A percentile compares a stretch with the other conserved stretches of the same genome.
phyloP scores from a whole-genome alignment of 1,140 invertebrate species.

The Centruroides sculpturatus region DNA sequence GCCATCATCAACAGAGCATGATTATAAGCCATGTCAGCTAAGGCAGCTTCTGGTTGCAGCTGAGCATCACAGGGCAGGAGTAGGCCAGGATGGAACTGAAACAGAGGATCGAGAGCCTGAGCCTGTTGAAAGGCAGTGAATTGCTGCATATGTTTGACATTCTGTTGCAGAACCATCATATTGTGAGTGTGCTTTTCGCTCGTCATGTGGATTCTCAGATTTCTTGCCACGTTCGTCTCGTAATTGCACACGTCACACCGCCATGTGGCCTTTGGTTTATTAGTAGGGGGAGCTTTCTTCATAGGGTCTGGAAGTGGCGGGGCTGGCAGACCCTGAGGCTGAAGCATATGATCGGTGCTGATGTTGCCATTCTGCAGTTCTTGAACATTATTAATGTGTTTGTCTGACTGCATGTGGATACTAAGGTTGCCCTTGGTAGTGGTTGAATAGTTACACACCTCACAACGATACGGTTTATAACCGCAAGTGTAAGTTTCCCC shows the following conservation, averaged over 20 bases:
- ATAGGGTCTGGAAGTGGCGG: constrained; percentile 3
- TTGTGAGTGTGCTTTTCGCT: constrained; percentile 98
- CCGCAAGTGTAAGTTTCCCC: constrained; percentile 99
- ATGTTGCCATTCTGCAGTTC: constrained; percentile 61
- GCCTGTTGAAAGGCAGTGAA: constrained; percentile 31
- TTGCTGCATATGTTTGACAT: constrained; percentile 93
- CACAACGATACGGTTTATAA: constrained; percentile 94
- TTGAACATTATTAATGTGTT: constrained; percentile 98
- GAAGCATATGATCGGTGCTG: constrained; percentile 31
- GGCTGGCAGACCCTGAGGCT: constrained; percentile 2
- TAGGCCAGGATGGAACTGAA: constrained; percentile 41
- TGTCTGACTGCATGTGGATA: constrained; percentile 99
- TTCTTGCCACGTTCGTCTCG: constrained; percentile 94
- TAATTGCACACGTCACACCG: constrained; percentile 97
- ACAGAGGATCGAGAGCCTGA: constrained; percentile 23
- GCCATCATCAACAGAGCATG: constrained; percentile 82
- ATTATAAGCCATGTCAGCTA: constrained; percentile 91
- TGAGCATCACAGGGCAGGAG: constrained; percentile 18
- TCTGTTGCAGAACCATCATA: constrained; percentile 88
- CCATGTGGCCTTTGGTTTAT: constrained; percentile 86
- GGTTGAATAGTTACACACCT: constrained; percentile 98
- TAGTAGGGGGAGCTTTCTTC: constrained; percentile 4
- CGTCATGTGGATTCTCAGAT: constrained; percentile 90
- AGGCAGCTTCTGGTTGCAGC: constrained; percentile 52
- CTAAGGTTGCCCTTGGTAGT: constrained; percentile 99